Evolutionary conservation across 2,797 vertebrate genomes (phyloP).

Genomic region (Menidia menidia): DNA sequence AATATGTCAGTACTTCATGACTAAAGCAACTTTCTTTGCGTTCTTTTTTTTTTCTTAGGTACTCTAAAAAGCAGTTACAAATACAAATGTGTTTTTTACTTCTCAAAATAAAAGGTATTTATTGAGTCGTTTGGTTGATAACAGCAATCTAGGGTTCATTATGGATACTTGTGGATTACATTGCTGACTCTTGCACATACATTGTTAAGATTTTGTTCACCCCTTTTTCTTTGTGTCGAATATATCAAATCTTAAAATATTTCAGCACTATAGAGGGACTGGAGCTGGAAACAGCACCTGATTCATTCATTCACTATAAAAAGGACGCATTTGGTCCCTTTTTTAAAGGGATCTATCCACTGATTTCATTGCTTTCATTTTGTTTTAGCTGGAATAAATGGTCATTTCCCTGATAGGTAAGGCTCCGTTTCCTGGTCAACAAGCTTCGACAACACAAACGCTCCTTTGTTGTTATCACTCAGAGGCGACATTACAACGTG

Average conservation of each 20-base stretch:
- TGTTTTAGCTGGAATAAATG: not conserved
- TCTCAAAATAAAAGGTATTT: not conserved
- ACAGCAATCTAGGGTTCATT: not conserved
- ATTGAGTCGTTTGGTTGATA: not conserved
- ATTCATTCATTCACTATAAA: too few relatives aligned
- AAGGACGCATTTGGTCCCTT: too few relatives aligned
- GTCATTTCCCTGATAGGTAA: conserved; percentile 21
- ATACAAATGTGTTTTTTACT: too few relatives aligned
- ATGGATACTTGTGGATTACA: not conserved
- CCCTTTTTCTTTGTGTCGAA: too few relatives aligned
- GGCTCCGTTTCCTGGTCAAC: conserved; percentile 37
- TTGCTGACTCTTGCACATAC: not conserved
- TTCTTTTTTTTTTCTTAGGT: not conserved
- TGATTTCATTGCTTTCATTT: not conserved
- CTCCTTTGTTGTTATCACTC: conserved; percentile 46
- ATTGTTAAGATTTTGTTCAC: too few relatives aligned
- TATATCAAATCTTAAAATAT: too few relatives aligned
- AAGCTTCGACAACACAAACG: conserved; percentile 30
- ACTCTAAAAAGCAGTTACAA: too few relatives aligned
- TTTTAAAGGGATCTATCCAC: too few relatives aligned
- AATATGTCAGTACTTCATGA: not conserved
- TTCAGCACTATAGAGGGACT: too few relatives aligned
- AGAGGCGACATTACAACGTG: conserved; percentile 27
- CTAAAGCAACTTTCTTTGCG: too few relatives aligned
- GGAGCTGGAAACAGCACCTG: too few relatives aligned